Base-by-base conservation (phyloP, 2,888 invertebrate species). In the Coleophora deauratella region DNA sequence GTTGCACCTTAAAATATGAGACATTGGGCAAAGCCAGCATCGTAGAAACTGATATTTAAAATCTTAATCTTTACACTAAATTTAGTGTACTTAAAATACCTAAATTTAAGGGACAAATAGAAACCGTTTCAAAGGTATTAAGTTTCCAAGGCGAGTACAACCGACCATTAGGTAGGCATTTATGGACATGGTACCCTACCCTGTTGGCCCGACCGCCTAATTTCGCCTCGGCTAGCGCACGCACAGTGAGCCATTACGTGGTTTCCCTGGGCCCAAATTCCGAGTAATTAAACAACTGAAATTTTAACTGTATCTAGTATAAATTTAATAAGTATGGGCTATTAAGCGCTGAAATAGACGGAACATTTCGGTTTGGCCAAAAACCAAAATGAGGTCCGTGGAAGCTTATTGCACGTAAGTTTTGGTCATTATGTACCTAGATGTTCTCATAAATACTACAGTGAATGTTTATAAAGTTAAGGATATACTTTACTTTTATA, bases 281-380 rank as follows among this genome's bases (percentile, higher is more conserved):
- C 68, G 62, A 66, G 72, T 72, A 81, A 81, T 84, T 82, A 80
- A 82, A 81, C 81, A 73, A 75, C 74, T 78, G 77, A 79, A 79
- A 81, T 77, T 77, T 80, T 80, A 78, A 78, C 78, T 69, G 72
- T 68, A 59, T 71, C 74, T 73, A 67, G 78, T 76, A 78, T 81
- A 81, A 79, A 81, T 82, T 78, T 80, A 77, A 81, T 79, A 81
- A 78, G 72, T 72, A 81, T 79, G 72, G 81, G 63, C 76, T 60
- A 77, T 81, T 80, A 68, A 65, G 70, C 70, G 67, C 69, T 65
- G 61, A 71, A 77, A 77, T 67, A 73, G 72, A 62, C 68, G 62
- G 65, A 66, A 68, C 74, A 68, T 79, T 77, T 74, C 67, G 79
- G 72, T 74, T 80, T 79, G 76, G 76, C 77, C 69, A 68, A 80